Conservation (phyloP, 2,888 invertebrate genomes). For the Portevinia maculata region DNA sequence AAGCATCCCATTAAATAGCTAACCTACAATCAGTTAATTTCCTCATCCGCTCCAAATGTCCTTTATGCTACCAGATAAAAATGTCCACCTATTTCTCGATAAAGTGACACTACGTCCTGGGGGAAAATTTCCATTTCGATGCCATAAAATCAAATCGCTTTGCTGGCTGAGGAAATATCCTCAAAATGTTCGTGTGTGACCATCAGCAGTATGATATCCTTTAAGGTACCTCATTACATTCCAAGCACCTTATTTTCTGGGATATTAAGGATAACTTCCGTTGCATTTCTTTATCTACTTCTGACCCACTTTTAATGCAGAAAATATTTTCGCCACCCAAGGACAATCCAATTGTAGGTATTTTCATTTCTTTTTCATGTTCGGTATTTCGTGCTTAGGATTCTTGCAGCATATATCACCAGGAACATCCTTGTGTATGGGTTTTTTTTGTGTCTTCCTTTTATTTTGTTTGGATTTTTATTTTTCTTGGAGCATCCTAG, state of each 20-base stretch:
- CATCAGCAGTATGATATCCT: constrained; percentile 47
- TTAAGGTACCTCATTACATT: constrained; percentile 70
- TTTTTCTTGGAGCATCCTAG: constrained; percentile 2
- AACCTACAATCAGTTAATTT: not conserved
- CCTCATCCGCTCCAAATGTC: constrained; percentile 7
- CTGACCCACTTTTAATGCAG: constrained; percentile 65
- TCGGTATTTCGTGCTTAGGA: constrained; percentile 32
- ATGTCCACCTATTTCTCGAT: constrained; percentile 26
- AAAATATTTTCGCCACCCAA: constrained; percentile 52
- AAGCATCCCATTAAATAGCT: not conserved
- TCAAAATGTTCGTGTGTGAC: constrained; percentile 28
- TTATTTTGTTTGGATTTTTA: not conserved
- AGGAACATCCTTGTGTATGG: constrained; percentile 27
- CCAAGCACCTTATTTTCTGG: constrained; percentile 71
- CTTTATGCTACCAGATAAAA: constrained; percentile 27
- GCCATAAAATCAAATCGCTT: constrained; percentile 68
- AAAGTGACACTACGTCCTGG: constrained; percentile 42
- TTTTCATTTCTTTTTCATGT: constrained; percentile 6
- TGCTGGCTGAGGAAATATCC: constrained; percentile 25
- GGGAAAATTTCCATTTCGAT: constrained; percentile 22
- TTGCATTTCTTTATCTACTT: constrained; percentile 40
- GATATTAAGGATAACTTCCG: constrained; percentile 68
- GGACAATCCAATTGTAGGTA: constrained; percentile 70
- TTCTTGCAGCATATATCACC: constrained; percentile 44
- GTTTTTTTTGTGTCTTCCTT: constrained; percentile 1